phyloP scores from a whole-genome alignment of 2,888 invertebrate genomes.

The Hydriomena furcata region DNA sequence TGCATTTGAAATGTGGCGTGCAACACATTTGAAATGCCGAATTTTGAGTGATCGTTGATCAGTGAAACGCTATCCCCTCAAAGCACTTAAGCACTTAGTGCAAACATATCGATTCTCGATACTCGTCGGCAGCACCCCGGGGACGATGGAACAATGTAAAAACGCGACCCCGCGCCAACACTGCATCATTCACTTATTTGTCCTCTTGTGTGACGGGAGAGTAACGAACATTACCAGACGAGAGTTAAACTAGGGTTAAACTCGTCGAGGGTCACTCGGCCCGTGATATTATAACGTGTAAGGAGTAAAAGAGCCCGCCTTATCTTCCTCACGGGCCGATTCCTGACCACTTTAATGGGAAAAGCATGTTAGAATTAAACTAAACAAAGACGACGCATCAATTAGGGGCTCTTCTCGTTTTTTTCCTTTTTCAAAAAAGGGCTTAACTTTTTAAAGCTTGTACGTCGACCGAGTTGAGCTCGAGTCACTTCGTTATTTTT shows the following conservation, averaged over 20 bases:
- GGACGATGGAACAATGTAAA: slow-evolving; percentile 75
- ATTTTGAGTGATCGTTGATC: slow-evolving; percentile 55
- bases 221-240: slow-evolving; percentile 51
- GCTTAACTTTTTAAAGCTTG: slow-evolving; percentile 77
- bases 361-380: slow-evolving; percentile 84
- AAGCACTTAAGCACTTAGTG: slow-evolving; percentile 81
- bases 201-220: slow-evolving; percentile 58
- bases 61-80: slow-evolving; percentile 72
- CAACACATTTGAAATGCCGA: slow-evolving; percentile 48
- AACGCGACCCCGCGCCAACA: slow-evolving; percentile 65
- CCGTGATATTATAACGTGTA: slow-evolving; percentile 82
- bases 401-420: slow-evolving; percentile 74
- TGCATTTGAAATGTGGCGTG: neutral
- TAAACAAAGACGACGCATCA: slow-evolving; percentile 85
- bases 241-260: slow-evolving; percentile 74
- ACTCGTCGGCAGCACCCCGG: slow-evolving; percentile 65
- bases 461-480: slow-evolving; percentile 71
- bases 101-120: slow-evolving; percentile 80
- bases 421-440: slow-evolving; percentile 69
- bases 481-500: slow-evolving; percentile 72
- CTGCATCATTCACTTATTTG: slow-evolving; percentile 69
- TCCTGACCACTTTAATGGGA: slow-evolving; percentile 84
- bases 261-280: slow-evolving; percentile 55
- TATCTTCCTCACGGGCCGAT: slow-evolving; percentile 76
- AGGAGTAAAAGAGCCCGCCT: slow-evolving; percentile 80